phyloP scores from a whole-genome alignment of 2,888 invertebrate genomes.

The Diplolepis rosae region DNA sequence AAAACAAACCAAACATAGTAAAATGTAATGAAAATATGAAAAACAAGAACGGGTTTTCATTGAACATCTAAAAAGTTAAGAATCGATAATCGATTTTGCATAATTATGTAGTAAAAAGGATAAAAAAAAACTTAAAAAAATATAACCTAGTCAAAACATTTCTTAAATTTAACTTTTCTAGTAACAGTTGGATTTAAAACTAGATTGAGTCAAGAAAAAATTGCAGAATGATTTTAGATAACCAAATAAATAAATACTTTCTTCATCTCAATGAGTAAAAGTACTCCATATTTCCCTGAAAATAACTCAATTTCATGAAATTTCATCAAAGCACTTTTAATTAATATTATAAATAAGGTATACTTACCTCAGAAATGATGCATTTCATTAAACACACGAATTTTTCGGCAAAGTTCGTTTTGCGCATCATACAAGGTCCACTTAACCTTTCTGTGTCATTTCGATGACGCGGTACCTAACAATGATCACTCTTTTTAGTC shows the following conservation, averaged over 20 bases:
- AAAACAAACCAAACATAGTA: too few relatives aligned
- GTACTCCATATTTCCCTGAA: background rate
- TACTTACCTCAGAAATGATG: constrained; percentile 25
- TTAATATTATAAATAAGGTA: background rate
- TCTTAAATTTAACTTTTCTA: too few relatives aligned
- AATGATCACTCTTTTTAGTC: background rate
- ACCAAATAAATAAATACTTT: background rate
- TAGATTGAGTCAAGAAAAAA: too few relatives aligned
- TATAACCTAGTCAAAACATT: too few relatives aligned
- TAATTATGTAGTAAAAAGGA: too few relatives aligned
- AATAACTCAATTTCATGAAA: background rate
- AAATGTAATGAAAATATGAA: too few relatives aligned
- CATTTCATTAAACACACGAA: constrained; percentile 16
- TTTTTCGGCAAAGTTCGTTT: constrained; percentile 10
- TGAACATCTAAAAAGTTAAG: too few relatives aligned
- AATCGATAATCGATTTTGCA: too few relatives aligned
- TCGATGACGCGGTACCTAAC: background rate
- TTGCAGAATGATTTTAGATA: too few relatives aligned
- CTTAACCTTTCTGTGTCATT: background rate
- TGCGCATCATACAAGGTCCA: constrained; percentile 20
- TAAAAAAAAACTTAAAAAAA: too few relatives aligned
- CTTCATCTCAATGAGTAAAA: background rate
- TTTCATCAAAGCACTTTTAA: background rate
- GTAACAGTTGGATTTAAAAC: too few relatives aligned
- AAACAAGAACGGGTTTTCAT: too few relatives aligned